A percentile compares a stretch with the other conserved stretches of the same genome.
phyloP scores from a whole-genome alignment of 2,113 vertebrate genomes.

The Epinephelus cyanopodus region DNA sequence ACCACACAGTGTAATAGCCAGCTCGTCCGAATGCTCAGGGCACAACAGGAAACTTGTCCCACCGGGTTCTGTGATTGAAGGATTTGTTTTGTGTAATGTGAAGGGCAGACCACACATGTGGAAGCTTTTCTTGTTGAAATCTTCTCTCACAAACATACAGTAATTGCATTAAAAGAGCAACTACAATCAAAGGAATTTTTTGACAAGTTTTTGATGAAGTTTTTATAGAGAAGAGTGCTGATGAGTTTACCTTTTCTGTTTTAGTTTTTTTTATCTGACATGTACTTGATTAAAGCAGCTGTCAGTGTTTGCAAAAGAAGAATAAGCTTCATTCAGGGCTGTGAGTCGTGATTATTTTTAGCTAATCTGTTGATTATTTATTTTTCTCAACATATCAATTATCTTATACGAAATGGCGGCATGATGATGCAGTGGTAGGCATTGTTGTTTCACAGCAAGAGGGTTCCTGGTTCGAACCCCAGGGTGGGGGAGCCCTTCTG shows the following conservation, averaged over 20 bases:
- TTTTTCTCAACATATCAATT: no score
- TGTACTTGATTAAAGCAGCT: neutral
- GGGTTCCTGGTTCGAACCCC: no score
- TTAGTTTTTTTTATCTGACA: neutral
- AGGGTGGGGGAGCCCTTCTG: no score
- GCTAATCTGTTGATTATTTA: neutral
- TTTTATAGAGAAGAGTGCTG: neutral
- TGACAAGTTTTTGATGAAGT: neutral
- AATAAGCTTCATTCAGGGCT: neutral
- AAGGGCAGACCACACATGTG: neutral
- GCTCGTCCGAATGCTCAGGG: constrained; percentile 15
- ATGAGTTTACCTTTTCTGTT: neutral
- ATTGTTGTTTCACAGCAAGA: no score
- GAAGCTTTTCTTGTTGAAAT: neutral
- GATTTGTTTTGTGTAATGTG: neutral
- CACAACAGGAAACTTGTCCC: constrained; percentile 2
- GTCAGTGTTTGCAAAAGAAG: neutral
- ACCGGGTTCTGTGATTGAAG: neutral
- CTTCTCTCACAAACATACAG: neutral
- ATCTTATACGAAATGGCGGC: no score
- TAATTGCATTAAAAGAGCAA: no score
- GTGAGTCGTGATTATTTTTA: neutral
- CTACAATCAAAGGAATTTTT: neutral
- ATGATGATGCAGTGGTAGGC: no score
- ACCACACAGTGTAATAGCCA: neutral